Percentiles rank a stretch among this genome's conserved stretches.
Evolutionary conservation across 2,113 vertebrate genomes (phyloP).

Genomic region (Azemiops feae): DNA sequence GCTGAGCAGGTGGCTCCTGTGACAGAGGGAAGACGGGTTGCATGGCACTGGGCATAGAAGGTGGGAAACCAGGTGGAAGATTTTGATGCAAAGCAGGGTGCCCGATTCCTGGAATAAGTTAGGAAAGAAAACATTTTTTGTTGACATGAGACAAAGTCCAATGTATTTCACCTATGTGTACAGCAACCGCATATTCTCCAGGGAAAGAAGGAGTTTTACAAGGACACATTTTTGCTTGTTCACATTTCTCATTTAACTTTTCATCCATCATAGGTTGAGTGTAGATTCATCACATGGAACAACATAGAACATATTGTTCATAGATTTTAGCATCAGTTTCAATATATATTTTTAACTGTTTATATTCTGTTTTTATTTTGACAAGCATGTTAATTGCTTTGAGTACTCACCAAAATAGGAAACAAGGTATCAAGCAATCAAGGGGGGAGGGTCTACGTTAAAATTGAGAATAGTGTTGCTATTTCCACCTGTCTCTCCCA

Average conservation of each 20-base stretch:
- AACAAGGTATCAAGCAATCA: not conserved
- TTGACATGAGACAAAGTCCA: not conserved
- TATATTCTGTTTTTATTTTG: not conserved
- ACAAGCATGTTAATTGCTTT: not conserved
- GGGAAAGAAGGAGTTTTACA: not conserved
- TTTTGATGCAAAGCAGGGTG: slow-evolving; percentile 94
- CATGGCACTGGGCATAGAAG: slow-evolving; percentile 88
- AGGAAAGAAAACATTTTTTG: not conserved
- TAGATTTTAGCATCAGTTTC: not conserved
- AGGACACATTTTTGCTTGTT: not conserved
- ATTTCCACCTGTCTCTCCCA: not conserved
- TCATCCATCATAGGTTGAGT: not conserved
- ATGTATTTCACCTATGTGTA: not conserved
- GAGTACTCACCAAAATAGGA: not conserved
- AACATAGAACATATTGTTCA: not conserved
- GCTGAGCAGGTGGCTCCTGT: slow-evolving; percentile 87
- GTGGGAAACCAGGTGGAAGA: slow-evolving; percentile 88
- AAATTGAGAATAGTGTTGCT: not conserved
- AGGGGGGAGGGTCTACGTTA: not conserved
- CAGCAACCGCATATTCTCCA: accelerated
- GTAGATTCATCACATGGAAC: not conserved
- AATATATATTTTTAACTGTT: not conserved
- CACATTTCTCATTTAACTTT: not conserved
- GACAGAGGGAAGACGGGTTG: slow-evolving; percentile 90
- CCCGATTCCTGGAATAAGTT: slow-evolving; percentile 78